Evolutionary conservation across 2,888 invertebrate genomes (phyloP), one percentile per base, ranked within the genome.

Genomic region (Cryptocephalus primarius): DNA sequence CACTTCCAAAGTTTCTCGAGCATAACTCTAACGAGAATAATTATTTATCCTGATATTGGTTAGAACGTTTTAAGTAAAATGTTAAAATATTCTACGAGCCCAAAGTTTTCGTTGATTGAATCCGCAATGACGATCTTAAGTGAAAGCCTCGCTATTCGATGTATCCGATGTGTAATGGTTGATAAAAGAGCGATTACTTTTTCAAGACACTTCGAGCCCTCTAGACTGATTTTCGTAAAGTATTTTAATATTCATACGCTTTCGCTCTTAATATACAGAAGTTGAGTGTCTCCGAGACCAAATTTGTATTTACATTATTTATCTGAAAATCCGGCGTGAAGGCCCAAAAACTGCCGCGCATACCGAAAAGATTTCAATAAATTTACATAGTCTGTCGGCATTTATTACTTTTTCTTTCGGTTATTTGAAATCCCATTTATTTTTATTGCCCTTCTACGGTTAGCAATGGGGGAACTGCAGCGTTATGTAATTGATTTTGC

Each of bases 261-360:
- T 36, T 36, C 36, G 12, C 52, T 57, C 54, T 54, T 55, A 54
- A 55, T 49, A 55, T 46, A 48, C 36, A 36, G n/a, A 36, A 36
- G 36, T n/a, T 12, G 36, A 36, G 45, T 44, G 39, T 50, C 55
- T 52, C 51, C 56, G 60, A 60, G 57, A 54, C 59, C 54, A 58
- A 62, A 62, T 62, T 60, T 61, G 55, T 62, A 62, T 63, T 63
- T 63, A 63, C 63, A 62, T 63, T 62, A 61, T 59, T 62, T 63
- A 62, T 62, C 57, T 59, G 55, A 52, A 60, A 60, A 60, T 59
- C 60, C 60, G 50, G 36, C 48, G 40, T 45, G 43, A 42, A 39
- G 46, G 36, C 36, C 12, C 36, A 36, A 36, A 36, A 36, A 36
- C 36, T 36, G 11, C 36, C 36, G n/a, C 36, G 52, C 49, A 55